A percentile compares a stretch with the other conserved stretches of the same genome.
Evolutionary conservation across 2,113 vertebrate species (phyloP).

Genomic region (Otocyon megalotis): DNA sequence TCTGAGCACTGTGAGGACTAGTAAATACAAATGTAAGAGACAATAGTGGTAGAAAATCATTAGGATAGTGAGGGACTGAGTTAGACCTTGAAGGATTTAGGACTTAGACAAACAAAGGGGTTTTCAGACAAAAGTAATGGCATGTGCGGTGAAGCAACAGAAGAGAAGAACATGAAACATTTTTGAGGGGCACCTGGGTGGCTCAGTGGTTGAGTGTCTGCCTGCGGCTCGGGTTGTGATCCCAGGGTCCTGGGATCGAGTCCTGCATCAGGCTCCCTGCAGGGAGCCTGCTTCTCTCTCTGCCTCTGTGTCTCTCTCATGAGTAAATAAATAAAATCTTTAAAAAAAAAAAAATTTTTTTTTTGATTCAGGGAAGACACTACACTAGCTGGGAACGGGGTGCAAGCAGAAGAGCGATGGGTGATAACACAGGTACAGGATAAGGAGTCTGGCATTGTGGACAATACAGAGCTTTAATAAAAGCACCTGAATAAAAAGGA

Average conservation of each 20-base stretch:
- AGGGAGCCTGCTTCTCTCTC: no score
- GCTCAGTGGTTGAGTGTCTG: no score
- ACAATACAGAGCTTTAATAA: not conserved
- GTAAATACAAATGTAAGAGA: not conserved
- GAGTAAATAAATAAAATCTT: not conserved
- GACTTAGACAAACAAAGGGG: not conserved
- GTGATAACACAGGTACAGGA: not conserved
- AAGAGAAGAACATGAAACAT: not conserved
- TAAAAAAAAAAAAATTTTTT: no score
- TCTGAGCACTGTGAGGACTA: not conserved
- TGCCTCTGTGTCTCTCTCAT: no score
- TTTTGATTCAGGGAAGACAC: not conserved
- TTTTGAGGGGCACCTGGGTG: not conserved
- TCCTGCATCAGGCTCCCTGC: no score
- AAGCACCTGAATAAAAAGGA: slow-evolving; percentile 16
- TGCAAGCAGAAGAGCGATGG: not conserved
- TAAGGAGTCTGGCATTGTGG: not conserved
- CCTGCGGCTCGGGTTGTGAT: no score
- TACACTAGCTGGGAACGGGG: not conserved
- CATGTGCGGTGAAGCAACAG: not conserved
- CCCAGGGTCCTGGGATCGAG: no score
- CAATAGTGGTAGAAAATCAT: not conserved
- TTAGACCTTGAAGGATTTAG: not conserved
- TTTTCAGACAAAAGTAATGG: not conserved
- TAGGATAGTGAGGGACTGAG: not conserved